Base-by-base conservation (phyloP, 2,888 invertebrate genomes). In the Acanthosoma haemorrhoidale region DNA sequence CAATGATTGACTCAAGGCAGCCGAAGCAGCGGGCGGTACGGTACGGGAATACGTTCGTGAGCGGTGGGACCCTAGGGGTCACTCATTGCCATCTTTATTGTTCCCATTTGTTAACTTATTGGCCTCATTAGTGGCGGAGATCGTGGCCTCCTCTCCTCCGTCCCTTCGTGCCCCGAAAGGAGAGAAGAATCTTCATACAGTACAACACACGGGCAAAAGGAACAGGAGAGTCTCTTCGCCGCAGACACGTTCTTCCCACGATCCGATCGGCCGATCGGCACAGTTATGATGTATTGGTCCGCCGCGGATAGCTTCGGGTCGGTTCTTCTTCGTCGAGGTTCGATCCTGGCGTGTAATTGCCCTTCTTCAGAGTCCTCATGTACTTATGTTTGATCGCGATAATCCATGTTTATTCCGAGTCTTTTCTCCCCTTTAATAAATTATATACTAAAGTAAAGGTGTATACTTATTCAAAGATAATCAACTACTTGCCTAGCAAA, bases 101-200 rank as follows among this genome's bases (percentile, higher is more conserved):
- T 51, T 51, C 29, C 51, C 51, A 51, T 51, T 51, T 51, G 51
- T 51, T 51, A 51, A 51, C 25, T 51, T 51, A 51, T 51, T 51
- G 51, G 25, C 51, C 51, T 51, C 51, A 51, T 51, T 51, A 51
- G 51, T 51, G 51, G 2, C 5, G 25, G 13, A n/a, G 51, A 51
- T 51, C 51, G 51, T 51, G 51, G n/a, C 51, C 51, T 21, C 25
- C 51, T 51, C 51, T 25, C 29, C 29, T 51, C 25, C 29, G 21
- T 25, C 25, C 29, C 25, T 21, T 25, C 21, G 11, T 13, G 25
- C 43, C 29, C 51, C 25, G 29, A 51, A 51, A 51, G 51, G 29
- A 51, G 51, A 51, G 51, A 51, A 51, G 29, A 51, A 51, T 51
- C 25, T 51, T 51, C 51, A 51, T 51, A 51, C n/a, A n/a, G n/a